Base-by-base conservation (phyloP, 2,113 vertebrate species). In the Hyaena hyaena region DNA sequence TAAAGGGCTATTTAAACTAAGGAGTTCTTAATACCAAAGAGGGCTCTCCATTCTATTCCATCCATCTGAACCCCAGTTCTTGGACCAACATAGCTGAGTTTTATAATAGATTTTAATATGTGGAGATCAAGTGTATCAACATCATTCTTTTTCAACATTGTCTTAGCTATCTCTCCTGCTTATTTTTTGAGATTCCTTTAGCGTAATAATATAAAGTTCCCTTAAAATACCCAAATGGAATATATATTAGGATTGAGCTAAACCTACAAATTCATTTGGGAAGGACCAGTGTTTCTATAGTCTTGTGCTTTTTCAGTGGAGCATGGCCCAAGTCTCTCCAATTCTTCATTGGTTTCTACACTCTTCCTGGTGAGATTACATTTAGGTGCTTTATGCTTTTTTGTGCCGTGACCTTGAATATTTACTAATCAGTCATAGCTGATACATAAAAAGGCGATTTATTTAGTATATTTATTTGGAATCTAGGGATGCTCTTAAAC, bases 381-480 rank as follows among this genome's bases (percentile, higher is more conserved):
- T 19, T 16, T 24, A 76, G 58, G 19, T 33, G 69, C 33, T 90
- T 80, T 55, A 3, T 79, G 35, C 10, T 63, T 39, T 83, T 83
- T 39, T 69, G 39, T 84, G 21, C 43, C 71, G 55, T 66, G 68
- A 76, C 48, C 7, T 24, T 91, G 35, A 12, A 50, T 33, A 83
- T 33, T 82, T 58, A 88, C 28, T 77, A 43, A 84, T 48, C 17
- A 83, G 39, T 81, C 48, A 82, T 61, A 23, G 17, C 15, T 63
- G 10, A n/a, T 31, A 39, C 48, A 35, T 69, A 45, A 76, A 63
- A 39, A 91, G 33, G 23, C 4, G 71, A 91, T 35, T 71, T 69
- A 77, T 71, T 92, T 95, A 92, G 61, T 45, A 23, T 83, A 69
- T 53, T 92, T 88, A 71, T 73, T 88, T 96, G 88, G 43, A 84